A percentile compares a stretch with the other conserved stretches of the same genome.
phyloP scores from a whole-genome alignment of 2,888 invertebrate genomes.

The Periphyllus acericola region DNA sequence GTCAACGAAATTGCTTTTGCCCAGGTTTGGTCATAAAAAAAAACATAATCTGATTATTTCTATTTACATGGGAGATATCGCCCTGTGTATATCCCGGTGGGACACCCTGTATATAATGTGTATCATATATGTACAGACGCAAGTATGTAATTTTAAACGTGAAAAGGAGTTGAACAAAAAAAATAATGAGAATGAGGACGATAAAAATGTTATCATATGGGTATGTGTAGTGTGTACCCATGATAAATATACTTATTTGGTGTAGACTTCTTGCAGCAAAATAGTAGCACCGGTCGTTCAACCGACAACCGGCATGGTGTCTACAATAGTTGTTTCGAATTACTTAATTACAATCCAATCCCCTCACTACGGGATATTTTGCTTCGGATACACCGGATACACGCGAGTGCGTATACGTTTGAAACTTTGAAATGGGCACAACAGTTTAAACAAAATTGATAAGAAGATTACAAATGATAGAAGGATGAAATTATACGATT shows the following conservation, averaged over 20 bases:
- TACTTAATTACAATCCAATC: constrained; percentile 8
- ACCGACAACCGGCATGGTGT: constrained; percentile 29
- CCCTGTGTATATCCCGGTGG: no score
- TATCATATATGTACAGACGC: no score
- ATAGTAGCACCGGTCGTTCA: constrained; percentile 46
- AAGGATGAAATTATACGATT: neutral
- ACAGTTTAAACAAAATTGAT: neutral
- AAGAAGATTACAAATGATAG: neutral
- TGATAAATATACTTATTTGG: neutral
- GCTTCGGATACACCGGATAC: constrained; percentile 13
- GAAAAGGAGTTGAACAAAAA: neutral
- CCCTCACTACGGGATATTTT: constrained; percentile 28
- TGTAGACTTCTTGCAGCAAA: constrained; percentile 19
- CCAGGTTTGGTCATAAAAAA: no score
- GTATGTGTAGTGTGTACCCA: neutral
- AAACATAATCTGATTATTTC: no score
- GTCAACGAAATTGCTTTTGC: no score
- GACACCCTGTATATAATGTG: neutral
- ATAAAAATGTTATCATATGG: neutral
- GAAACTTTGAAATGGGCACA: constrained; percentile 13
- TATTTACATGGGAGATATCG: no score
- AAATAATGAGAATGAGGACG: neutral
- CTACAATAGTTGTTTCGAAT: neutral
- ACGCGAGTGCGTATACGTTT: neutral
- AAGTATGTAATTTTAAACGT: neutral